Evolutionary conservation across 1,140 invertebrate species (phyloP).

Genomic region (Octopus bimaculoides): DNA sequence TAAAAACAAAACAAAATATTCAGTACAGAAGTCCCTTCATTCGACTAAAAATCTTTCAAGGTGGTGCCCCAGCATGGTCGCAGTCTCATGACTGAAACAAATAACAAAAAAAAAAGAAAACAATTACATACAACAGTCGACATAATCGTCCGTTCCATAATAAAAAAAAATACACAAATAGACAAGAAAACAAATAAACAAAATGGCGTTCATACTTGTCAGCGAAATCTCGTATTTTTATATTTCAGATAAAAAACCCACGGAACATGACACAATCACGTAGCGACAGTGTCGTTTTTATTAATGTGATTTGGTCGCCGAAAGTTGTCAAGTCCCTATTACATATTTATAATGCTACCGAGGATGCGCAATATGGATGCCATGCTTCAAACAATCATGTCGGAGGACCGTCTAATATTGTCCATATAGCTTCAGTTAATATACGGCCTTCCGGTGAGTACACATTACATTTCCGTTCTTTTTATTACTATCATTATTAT

Average conservation of each 20-base stretch:
- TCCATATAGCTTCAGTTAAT: background rate
- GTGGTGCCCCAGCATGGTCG: too few species aligned
- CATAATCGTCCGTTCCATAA: too few species aligned
- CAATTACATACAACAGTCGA: too few species aligned
- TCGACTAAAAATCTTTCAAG: too few species aligned
- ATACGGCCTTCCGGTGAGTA: background rate
- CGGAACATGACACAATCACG: background rate
- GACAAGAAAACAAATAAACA: background rate
- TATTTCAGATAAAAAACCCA: background rate
- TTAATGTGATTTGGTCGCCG: background rate
- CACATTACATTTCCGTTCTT: too few species aligned
- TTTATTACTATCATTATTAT: too few species aligned
- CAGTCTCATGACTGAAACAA: too few species aligned
- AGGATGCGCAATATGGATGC: background rate
- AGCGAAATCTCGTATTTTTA: background rate
- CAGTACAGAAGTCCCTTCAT: too few species aligned
- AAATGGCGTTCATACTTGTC: background rate
- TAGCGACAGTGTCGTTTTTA: background rate
- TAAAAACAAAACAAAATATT: too few species aligned
- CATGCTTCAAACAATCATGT: background rate
- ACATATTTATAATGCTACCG: background rate
- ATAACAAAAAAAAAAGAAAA: too few species aligned
- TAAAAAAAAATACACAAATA: background rate
- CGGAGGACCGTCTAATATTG: constrained; percentile 2
- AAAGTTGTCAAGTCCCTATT: constrained; percentile 2